These are phyloP conservation scores for Antechinus stuartii DNA, from an alignment of 2,113 vertebrate genomes.

Conservation along the genomic window DNA sequence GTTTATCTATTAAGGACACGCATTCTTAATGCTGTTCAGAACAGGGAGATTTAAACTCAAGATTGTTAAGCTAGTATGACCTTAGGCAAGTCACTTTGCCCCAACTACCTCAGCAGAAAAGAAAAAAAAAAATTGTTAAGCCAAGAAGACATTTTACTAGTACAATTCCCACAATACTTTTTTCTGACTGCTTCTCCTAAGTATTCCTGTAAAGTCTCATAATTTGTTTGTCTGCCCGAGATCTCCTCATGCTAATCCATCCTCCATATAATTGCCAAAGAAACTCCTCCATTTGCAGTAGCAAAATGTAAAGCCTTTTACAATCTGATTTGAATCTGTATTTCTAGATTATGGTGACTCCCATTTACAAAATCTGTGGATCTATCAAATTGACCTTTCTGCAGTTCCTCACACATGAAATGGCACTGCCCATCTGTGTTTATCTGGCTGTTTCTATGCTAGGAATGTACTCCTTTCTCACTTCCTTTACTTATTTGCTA, in stretches of 20 bases:
- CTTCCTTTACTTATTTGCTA: background rate
- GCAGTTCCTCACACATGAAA: background rate
- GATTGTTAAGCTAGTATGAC: background rate
- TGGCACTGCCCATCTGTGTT: background rate
- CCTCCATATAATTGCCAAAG: background rate
- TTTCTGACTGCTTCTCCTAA: background rate
- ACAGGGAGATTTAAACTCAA: background rate
- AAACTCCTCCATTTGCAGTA: background rate
- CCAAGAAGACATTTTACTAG: background rate
- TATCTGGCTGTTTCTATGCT: background rate
- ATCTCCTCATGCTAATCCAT: background rate
- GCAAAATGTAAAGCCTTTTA: background rate
- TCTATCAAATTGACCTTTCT: background rate
- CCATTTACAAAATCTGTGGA: background rate
- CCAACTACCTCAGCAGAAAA: too few species aligned
- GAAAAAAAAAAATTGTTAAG: background rate
- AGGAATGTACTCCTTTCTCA: too few species aligned
- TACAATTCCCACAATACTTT: background rate
- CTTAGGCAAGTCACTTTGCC: too few species aligned
- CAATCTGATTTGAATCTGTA: background rate
- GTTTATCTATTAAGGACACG: conserved; percentile 8
- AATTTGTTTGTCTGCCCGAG: background rate
- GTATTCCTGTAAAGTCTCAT: background rate
- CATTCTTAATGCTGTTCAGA: conserved; percentile 15
- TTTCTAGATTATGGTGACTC: background rate